phyloP scores from a whole-genome alignment of 2,888 invertebrate species.

The Darwinula stevensoni region DNA sequence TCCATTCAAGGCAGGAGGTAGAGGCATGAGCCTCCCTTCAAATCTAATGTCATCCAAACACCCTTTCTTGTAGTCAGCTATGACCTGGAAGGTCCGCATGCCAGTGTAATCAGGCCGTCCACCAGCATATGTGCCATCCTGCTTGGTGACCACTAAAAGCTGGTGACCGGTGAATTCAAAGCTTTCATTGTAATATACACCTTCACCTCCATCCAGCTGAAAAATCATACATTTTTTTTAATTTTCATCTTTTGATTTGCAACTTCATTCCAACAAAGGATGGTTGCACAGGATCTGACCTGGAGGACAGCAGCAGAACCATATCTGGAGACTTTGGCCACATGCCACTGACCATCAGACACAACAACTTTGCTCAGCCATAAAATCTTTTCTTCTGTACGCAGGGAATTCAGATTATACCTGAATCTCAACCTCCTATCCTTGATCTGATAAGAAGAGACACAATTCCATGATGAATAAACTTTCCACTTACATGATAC shows the following conservation, averaged over 20 bases:
- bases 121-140: slow-evolving; percentile 80
- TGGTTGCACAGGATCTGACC: too few species aligned
- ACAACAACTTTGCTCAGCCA: slow-evolving; percentile 68
- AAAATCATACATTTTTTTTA: not conserved
- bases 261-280: not conserved
- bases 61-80: slow-evolving; percentile 75
- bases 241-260: not conserved
- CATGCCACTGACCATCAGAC: slow-evolving; percentile 91
- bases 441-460: slow-evolving; percentile 9
- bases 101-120: slow-evolving; percentile 87
- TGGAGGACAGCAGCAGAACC: slow-evolving; percentile 68
- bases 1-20: slow-evolving; percentile 79
- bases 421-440: slow-evolving; percentile 7
- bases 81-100: slow-evolving; percentile 71
- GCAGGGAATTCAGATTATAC: slow-evolving; percentile 65
- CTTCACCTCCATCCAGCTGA: slow-evolving; percentile 74
- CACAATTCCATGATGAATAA: too few species aligned
- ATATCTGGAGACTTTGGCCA: slow-evolving; percentile 41
- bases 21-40: slow-evolving; percentile 75
- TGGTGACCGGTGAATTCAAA: slow-evolving; percentile 70
- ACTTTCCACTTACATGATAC: too few species aligned
- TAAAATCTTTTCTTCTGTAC: slow-evolving; percentile 66
- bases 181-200: slow-evolving; percentile 68
- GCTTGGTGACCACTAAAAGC: slow-evolving; percentile 68
- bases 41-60: slow-evolving; percentile 56